A percentile compares a stretch with the other conserved stretches of the same genome.
These are phyloP conservation scores for Sarcophaga caerulescens DNA, from an alignment of 2,888 invertebrate genomes.

Conservation along the genomic window DNA sequence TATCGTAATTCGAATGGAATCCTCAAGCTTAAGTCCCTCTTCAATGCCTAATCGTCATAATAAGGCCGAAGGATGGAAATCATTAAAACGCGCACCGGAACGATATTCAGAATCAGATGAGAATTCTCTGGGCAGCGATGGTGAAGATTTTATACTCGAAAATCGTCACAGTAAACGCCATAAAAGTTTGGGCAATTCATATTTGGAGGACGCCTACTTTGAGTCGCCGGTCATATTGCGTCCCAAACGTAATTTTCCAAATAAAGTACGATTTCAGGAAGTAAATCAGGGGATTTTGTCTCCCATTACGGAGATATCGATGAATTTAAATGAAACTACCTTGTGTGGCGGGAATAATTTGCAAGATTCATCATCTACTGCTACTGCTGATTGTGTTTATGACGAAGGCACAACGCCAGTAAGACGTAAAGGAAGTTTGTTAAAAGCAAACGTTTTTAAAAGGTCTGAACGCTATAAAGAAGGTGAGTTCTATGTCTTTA, in stretches of 20 bases:
- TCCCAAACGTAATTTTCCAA: conserved; percentile 40
- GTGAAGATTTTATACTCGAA: conserved; percentile 21
- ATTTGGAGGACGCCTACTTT: conserved; percentile 36
- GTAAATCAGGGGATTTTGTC: conserved; percentile 40
- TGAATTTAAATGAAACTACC: conserved; percentile 64
- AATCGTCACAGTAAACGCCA: conserved; percentile 62
- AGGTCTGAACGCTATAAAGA: not conserved
- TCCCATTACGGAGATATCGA: conserved; percentile 65
- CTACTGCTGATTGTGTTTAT: conserved; percentile 17
- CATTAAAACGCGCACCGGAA: conserved; percentile 60
- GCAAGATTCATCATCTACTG: not conserved
- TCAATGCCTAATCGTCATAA: not conserved
- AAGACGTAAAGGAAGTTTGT: conserved; percentile 14
- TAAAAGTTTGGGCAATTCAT: conserved; percentile 26
- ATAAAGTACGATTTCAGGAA: conserved; percentile 37
- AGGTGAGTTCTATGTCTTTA: conserved; percentile 49
- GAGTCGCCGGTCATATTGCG: conserved; percentile 58
- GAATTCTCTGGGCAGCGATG: not conserved
- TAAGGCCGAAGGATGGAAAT: conserved; percentile 46
- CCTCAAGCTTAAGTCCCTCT: conserved; percentile 29
- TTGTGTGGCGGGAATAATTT: conserved; percentile 19
- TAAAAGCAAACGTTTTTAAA: conserved; percentile 3
- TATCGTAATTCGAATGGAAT: conserved; percentile 52
- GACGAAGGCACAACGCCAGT: conserved; percentile 42
- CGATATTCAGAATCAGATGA: conserved; percentile 48